phyloP scores from a whole-genome alignment of 2,888 invertebrate genomes.

The Rhogogaster chlorosoma region DNA sequence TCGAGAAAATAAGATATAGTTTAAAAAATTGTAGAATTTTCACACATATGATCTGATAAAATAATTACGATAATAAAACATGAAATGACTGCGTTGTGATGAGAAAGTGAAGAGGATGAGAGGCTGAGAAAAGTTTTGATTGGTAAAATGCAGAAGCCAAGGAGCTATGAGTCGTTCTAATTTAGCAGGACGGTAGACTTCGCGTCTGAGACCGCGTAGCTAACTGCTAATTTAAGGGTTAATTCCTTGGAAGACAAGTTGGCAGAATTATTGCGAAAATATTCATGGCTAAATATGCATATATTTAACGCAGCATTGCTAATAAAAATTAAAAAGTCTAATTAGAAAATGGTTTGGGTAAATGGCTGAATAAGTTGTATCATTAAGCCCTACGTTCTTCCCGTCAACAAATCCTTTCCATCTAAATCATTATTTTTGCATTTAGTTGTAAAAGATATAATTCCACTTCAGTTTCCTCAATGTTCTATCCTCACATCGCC shows the following conservation, averaged over 20 bases:
- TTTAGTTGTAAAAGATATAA: not conserved
- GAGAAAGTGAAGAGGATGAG: constrained; percentile 51
- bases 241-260: constrained; percentile 78
- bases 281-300: constrained; percentile 78
- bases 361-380: constrained; percentile 56
- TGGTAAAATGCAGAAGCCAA: constrained; percentile 58
- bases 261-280: constrained; percentile 78
- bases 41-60: not conserved
- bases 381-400: not conserved
- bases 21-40: not conserved
- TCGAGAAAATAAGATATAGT: not conserved
- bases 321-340: constrained; percentile 79
- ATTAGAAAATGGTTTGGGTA: constrained; percentile 62
- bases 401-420: constrained; percentile 14
- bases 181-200: constrained; percentile 76
- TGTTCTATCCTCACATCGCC: not conserved
- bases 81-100: constrained; percentile 36
- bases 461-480: not conserved
- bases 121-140: constrained; percentile 66
- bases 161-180: constrained; percentile 73
- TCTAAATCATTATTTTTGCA: not conserved
- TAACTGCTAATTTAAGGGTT: constrained; percentile 78
- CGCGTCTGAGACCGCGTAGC: constrained; percentile 72
- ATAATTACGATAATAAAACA: constrained; percentile 22
- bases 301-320: constrained; percentile 74